Evolutionary conservation across 2,888 invertebrate species (phyloP), one percentile per base, ranked within the genome.

Genomic region (Pterobdella sp.): DNA sequence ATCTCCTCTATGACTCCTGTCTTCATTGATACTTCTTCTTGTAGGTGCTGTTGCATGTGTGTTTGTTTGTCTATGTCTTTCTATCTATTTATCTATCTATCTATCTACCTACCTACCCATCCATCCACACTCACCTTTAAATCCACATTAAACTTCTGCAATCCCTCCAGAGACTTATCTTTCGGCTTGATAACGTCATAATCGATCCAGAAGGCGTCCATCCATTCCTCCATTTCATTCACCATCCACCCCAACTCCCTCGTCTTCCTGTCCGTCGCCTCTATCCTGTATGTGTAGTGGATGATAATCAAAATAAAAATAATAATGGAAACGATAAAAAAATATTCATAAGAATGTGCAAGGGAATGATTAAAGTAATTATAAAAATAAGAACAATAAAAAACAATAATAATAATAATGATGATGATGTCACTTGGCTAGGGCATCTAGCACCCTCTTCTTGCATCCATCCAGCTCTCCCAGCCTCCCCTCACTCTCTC

Each of bases 301-400:
- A 42, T 37, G 42, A 68, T 37, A 4, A 68, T 68, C 22, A 68
- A 7, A 22, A 68, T 31, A 2, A 68, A 3, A 29, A 68, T 49
- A 4, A 68, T 31, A 29, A 68, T 31, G 29, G 32, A 22, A 34
- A 65, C 29, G 66, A 65, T 31, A 4, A 68, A 3, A 52, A 31
- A 31, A 69, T 52, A 18, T 29, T 52, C 29, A 69, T 69, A 31
- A 69, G 42, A 18, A 69, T 52, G 49, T 52, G 42, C 31, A 69
- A 52, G 49, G 31, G 26, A 1, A 52, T 69, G 60, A 56, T 56
- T 4, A 7, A 3, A 26, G n/a, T 56, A 22, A 56, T 56, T 4
- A n/a, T 56, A 26, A n/a, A 26, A 42, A 42, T 7, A 42, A 42
- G 10, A 42, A 42, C 42, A 42, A 42, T 42, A 42, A 7, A 42